These are phyloP conservation scores for Lapara coniferarum DNA, from an alignment of 2,888 invertebrate genomes.

Conservation along the genomic window DNA sequence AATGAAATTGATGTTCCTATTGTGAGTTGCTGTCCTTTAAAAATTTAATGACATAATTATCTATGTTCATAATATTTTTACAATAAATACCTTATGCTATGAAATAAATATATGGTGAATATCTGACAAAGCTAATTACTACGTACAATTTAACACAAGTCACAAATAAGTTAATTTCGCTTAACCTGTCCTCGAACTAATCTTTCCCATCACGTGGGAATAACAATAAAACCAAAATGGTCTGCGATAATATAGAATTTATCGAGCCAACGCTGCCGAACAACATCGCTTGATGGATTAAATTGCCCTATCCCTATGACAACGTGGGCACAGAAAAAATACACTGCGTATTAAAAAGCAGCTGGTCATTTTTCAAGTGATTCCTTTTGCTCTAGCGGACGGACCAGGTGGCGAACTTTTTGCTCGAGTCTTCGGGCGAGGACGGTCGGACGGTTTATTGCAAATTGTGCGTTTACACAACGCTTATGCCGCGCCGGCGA, in stretches of 20 bases:
- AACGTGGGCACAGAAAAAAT: conserved; percentile 82
- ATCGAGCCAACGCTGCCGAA: conserved; percentile 72
- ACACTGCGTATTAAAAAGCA: conserved; percentile 80
- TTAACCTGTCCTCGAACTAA: conserved; percentile 54
- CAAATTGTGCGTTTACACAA: conserved; percentile 69
- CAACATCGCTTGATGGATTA: conserved; percentile 81
- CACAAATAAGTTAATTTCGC: conserved; percentile 15
- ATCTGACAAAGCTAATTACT: too few species aligned
- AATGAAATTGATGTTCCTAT: too few species aligned
- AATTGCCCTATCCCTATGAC: conserved; percentile 84
- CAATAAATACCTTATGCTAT: too few species aligned
- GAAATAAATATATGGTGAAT: too few species aligned
- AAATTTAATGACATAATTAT: too few species aligned
- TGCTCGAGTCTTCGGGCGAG: conserved; percentile 43
- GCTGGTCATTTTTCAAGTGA: conserved; percentile 83
- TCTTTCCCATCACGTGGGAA: conserved; percentile 58
- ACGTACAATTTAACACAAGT: background rate
- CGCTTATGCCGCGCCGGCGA: conserved; percentile 54
- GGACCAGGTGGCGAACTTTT: conserved; percentile 68
- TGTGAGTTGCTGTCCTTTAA: too few species aligned
- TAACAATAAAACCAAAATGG: conserved; percentile 79
- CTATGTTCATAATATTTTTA: too few species aligned
- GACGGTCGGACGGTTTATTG: conserved; percentile 47
- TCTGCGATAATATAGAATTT: conserved; percentile 79
- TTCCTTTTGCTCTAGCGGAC: conserved; percentile 77